Conservation (phyloP, 2,113 vertebrate genomes). For the human (Homo sapiens) region DNA sequence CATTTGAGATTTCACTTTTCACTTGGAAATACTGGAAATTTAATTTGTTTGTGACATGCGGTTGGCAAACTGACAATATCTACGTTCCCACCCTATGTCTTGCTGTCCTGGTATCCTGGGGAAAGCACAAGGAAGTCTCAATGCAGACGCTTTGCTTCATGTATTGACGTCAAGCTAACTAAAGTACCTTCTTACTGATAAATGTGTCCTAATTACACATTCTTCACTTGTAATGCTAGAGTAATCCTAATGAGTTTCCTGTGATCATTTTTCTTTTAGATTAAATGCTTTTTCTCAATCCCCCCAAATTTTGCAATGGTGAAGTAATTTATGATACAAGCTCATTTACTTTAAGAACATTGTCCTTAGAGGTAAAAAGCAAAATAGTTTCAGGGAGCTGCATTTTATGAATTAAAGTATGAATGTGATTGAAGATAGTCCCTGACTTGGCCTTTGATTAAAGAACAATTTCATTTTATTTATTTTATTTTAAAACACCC, state of each 20-base stretch:
- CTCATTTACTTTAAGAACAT: constrained; percentile 36
- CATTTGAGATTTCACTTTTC: constrained; percentile 69
- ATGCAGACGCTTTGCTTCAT: constrained; percentile 37
- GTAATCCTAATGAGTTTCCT: constrained; percentile 68
- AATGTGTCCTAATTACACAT: constrained; percentile 71
- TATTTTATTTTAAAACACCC: constrained; percentile 49
- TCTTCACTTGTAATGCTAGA: constrained; percentile 67
- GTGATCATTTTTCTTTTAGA: constrained; percentile 63
- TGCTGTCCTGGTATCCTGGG: background rate
- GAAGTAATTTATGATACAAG: constrained; percentile 20
- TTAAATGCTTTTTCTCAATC: constrained; percentile 37
- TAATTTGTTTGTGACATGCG: constrained; percentile 60
- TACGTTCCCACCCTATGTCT: background rate
- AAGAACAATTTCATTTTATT: constrained; percentile 8
- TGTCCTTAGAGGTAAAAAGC: constrained; percentile 43
- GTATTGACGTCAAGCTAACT: constrained; percentile 62
- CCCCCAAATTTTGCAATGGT: background rate
- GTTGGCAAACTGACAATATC: constrained; percentile 60
- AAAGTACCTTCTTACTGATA: constrained; percentile 75
- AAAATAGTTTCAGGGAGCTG: constrained; percentile 47
- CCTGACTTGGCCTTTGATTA: constrained; percentile 53
- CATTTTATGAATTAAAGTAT: constrained; percentile 46
- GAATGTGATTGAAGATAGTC: constrained; percentile 43
- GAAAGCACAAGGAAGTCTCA: constrained; percentile 39
- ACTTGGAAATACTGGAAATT: constrained; percentile 55